Evolutionary conservation across 1,140 invertebrate genomes (phyloP), one percentile per base, ranked within the genome.

Genomic region (Drosophila navojoa): DNA sequence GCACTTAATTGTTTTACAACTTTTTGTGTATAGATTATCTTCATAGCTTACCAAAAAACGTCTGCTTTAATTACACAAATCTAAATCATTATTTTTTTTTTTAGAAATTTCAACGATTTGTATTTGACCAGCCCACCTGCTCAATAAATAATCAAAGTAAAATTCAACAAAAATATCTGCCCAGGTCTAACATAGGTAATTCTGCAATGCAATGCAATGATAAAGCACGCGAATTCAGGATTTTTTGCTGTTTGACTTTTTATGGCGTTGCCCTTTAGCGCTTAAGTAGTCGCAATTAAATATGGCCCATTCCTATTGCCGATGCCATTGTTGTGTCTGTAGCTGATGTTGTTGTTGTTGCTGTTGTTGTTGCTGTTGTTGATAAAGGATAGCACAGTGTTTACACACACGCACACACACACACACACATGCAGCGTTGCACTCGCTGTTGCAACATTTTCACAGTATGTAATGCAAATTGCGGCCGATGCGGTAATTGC

Each of bases 401-500:
- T 81, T 84, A 81, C 79, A 76, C 68, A 77, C 75, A 62, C 69
- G 57, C 27, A 49, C 40, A 32, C 25, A 29, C 13, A 7, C 11
- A 5, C 40, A 7, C 27, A 16, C 19, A 32, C 9, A 11, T 27
- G 1, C 19, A 9, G 27, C 13, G 9, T 22, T 19, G 32, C 38
- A 45, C 27, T 19, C 44, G 35, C 19, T 57, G 45, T 47, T 22
- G 75, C 81, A 87, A 81, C 82, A 86, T 87, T 86, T 84, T 86
- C 81, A 64, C 81, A 87, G 61, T 87, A 71, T 78, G 78, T 85
- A 87, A 87, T 87, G 76, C 82, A 87, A 87, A 87, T 87, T 87
- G 84, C 84, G 82, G 84, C 82, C 84, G 59, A 77, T 87, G 82
- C 82, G 82, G 82, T 87, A 87, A 87, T 87, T 87, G 82, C 82